Base-by-base conservation (phyloP, 1,140 invertebrate genomes). In the Arctopsyche grandis region DNA sequence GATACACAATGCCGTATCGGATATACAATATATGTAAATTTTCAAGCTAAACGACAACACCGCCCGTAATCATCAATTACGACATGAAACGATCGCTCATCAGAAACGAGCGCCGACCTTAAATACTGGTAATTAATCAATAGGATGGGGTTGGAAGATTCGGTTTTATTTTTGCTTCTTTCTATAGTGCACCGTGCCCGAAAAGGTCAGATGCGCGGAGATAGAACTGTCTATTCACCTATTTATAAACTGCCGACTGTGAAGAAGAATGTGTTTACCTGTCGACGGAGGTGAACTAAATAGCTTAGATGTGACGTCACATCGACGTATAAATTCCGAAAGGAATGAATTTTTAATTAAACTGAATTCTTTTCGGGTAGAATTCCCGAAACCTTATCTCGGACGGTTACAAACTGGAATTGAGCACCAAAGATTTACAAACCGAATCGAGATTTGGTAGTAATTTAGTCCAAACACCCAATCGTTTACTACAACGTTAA, bases 111-210 rank as follows among this genome's bases (percentile, higher is more conserved):
- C 56, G 16, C 19, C 56, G 14, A 7, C 16, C n/a, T 60, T 60
- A 60, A 60, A 60, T 60, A 60, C 16, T 16, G 9, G 56, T 60
- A 21, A 60, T 60, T 60, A 60, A 60, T 60, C 56, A 60, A 60
- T 5, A 1, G 56, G n/a, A 9, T 38, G 19, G 19, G 19, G 9
- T 60, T 19, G 56, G 19, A 38, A 1, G 16, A n/a, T n/a, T n/a
- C n/a, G n/a, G n/a, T n/a, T n/a, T n/a, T n/a, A n/a, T n/a, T n/a
- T n/a, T n/a, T n/a, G n/a, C n/a, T n/a, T n/a, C 52, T n/a, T n/a
- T n/a, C 1, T 19, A 1, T 9, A 60, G 56, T 60, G 56, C 56
- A 21, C 21, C 56, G 16, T 21, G 19, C 56, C 21, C 16, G 21
- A 60, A 60, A 60, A 21, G 56, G 56, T 60, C 21, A 60, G 21